These are phyloP conservation scores for Percopsis omiscomaycus DNA, from an alignment of 2,797 vertebrate genomes.

Conservation along the genomic window DNA sequence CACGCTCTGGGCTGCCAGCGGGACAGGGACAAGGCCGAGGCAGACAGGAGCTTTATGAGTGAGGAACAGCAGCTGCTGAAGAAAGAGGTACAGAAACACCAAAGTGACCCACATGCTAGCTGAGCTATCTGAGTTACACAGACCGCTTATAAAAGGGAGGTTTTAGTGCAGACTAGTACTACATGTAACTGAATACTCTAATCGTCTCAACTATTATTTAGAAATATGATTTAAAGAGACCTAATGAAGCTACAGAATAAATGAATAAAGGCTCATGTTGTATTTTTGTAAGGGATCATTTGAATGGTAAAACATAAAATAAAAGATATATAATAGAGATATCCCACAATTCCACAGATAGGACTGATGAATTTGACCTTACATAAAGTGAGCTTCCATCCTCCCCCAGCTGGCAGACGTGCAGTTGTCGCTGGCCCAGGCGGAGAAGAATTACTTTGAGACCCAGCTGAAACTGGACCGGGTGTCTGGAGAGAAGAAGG, in stretches of 20 bases:
- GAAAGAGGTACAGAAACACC: slow-evolving; percentile 55
- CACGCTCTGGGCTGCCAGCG: slow-evolving; percentile 56
- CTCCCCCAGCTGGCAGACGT: slow-evolving; percentile 61
- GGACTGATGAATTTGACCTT: no score
- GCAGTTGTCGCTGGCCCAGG: slow-evolving; percentile 64
- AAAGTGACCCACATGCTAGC: background rate
- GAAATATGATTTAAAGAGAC: no score
- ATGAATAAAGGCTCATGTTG: background rate
- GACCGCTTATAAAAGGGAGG: no score
- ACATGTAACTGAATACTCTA: no score
- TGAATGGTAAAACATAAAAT: background rate
- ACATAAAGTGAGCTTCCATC: no score
- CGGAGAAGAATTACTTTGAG: slow-evolving; percentile 77
- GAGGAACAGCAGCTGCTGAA: slow-evolving; percentile 71
- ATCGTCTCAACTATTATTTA: no score
- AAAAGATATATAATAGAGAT: background rate
- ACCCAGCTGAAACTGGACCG: slow-evolving; percentile 75
- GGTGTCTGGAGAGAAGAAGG: slow-evolving; percentile 67
- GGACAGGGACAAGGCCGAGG: slow-evolving; percentile 60
- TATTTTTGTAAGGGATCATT: background rate
- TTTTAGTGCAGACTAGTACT: no score
- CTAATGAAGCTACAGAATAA: background rate
- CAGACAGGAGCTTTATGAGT: slow-evolving; percentile 53
- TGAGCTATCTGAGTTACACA: no score
- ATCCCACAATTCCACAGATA: no score